phyloP scores from a whole-genome alignment of 2,113 vertebrate genomes.

The Perccottus glenii region DNA sequence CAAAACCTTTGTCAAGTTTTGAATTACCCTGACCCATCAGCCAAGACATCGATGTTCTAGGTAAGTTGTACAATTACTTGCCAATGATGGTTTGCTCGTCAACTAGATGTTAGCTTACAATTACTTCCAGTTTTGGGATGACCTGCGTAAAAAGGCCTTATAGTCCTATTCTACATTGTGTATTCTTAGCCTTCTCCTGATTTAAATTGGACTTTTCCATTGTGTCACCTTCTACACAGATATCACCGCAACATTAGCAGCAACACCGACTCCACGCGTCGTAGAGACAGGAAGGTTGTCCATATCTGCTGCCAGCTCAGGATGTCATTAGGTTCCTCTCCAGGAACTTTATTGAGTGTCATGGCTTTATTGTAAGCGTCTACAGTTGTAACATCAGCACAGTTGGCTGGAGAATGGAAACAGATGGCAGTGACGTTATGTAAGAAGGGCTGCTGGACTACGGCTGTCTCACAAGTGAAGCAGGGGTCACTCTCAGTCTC shows the following conservation, averaged over 20 bases:
- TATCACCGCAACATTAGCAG: slow-evolving; percentile 8
- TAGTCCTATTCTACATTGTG: neutral
- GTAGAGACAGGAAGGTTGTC: slow-evolving; percentile 15
- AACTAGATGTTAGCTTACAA: no score
- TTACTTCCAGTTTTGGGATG: no score
- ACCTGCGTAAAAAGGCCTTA: no score
- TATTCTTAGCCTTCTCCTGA: neutral
- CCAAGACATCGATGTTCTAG: no score
- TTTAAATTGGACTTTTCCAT: neutral
- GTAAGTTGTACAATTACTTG: no score
- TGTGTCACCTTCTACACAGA: neutral
- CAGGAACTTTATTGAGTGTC: slow-evolving; percentile 46
- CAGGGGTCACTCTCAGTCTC: slow-evolving; percentile 56
- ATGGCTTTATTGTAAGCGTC: slow-evolving; percentile 42
- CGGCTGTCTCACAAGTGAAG: slow-evolving; percentile 36
- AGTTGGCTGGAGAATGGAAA: slow-evolving; percentile 58
- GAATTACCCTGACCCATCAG: no score
- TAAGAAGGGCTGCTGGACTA: slow-evolving; percentile 58
- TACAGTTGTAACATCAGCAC: slow-evolving; percentile 62
- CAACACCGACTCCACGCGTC: slow-evolving; percentile 8
- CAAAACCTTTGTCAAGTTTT: no score
- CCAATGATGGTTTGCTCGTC: no score
- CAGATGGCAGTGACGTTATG: slow-evolving; percentile 54
- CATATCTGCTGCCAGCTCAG: slow-evolving; percentile 34
- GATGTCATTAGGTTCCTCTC: slow-evolving; percentile 36